Conservation (phyloP, 2,113 vertebrate genomes). For the Epinephelus cyanopodus region DNA sequence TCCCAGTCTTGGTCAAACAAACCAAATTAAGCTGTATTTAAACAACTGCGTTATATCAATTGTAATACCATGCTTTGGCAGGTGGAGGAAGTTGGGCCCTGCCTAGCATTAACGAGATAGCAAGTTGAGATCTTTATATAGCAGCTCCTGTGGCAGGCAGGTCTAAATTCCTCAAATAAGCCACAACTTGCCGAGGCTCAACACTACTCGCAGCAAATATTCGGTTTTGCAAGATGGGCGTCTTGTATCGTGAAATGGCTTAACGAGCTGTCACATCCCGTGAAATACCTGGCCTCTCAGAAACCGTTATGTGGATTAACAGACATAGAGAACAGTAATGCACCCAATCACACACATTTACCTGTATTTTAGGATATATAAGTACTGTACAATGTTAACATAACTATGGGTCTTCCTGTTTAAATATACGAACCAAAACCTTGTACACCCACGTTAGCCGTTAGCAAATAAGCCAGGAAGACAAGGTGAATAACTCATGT, state of each 20-base stretch:
- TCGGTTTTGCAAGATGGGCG: constrained; percentile 76
- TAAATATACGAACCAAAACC: neutral
- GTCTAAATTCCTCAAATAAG: constrained; percentile 80
- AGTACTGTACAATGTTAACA: neutral
- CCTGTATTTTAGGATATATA: neutral
- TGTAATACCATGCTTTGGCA: neutral
- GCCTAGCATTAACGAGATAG: constrained; percentile 1
- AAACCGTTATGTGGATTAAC: constrained; percentile 60
- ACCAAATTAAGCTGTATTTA: neutral
- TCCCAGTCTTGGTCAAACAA: neutral
- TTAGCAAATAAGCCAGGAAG: constrained; percentile 14
- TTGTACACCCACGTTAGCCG: constrained; percentile 27
- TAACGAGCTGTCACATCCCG: constrained; percentile 60
- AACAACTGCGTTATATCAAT: neutral
- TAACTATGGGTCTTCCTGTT: neutral
- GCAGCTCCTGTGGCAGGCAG: constrained; percentile 47
- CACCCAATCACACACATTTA: neutral
- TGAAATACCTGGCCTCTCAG: constrained; percentile 35
- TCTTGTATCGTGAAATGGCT: constrained; percentile 62
- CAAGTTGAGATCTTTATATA: constrained; percentile 43
- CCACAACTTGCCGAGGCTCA: constrained; percentile 78
- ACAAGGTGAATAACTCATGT: neutral
- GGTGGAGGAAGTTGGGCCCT: constrained; percentile 33
- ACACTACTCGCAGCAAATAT: constrained; percentile 65
- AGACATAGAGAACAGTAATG: neutral